Evolutionary conservation across 2,888 invertebrate genomes (phyloP).

Genomic region (Thelaira solivaga): DNA sequence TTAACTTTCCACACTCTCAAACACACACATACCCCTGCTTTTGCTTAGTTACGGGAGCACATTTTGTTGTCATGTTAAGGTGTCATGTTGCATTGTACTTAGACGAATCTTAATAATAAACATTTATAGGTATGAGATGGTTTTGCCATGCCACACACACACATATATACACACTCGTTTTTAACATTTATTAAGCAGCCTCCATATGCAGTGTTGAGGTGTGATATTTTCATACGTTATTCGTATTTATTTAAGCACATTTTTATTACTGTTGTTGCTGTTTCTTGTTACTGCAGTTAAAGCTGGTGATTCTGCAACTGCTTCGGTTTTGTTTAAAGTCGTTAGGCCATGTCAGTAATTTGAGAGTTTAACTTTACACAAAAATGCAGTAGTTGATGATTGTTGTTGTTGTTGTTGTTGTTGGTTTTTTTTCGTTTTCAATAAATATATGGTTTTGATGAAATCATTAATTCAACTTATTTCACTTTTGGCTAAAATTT

Average conservation of each 20-base stretch:
- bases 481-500: conserved; percentile 8
- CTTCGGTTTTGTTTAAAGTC: conserved; percentile 40
- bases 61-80: conserved; percentile 64
- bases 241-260: conserved; percentile 26
- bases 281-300: neutral
- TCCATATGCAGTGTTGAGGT: neutral
- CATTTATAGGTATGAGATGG: conserved; percentile 55
- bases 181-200: neutral
- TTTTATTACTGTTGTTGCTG: conserved; percentile 6
- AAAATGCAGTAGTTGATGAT: conserved; percentile 47
- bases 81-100: conserved; percentile 63
- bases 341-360: conserved; percentile 61
- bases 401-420: too few relatives aligned
- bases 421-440: conserved; percentile 20
- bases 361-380: conserved; percentile 42
- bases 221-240: conserved; percentile 3
- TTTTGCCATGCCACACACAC: neutral
- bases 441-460: conserved; percentile 59
- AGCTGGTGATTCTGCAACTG: neutral
- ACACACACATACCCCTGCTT: conserved; percentile 9
- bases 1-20: conserved; percentile 18
- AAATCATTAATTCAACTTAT: conserved; percentile 59
- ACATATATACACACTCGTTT: neutral
- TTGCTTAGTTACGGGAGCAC: conserved; percentile 60
- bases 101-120: conserved; percentile 61